phyloP scores from a whole-genome alignment of 2,113 vertebrate species.

The Willisornis vidua region DNA sequence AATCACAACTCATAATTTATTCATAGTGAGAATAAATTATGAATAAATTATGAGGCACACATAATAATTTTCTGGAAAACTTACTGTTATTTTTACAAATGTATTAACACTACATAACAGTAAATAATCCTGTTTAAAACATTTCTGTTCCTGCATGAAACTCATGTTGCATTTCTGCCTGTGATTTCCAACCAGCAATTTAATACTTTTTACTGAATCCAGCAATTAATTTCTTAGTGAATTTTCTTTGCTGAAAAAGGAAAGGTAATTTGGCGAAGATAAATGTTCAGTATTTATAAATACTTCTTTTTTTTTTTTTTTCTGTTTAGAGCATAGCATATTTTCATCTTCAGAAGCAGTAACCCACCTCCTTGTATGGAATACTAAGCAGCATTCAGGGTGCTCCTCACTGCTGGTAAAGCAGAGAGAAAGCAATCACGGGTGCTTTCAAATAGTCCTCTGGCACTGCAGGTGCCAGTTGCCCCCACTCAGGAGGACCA shows the following conservation, averaged over 20 bases:
- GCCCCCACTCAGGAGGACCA: background rate
- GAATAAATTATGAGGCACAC: background rate
- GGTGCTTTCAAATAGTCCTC: background rate
- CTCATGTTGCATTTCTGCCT: background rate
- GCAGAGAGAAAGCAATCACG: background rate
- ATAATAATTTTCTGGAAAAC: background rate
- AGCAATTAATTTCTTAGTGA: background rate
- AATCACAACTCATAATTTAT: too few species aligned
- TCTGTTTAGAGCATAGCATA: background rate
- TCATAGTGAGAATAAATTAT: too few species aligned
- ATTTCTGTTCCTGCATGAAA: background rate
- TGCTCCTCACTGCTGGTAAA: background rate
- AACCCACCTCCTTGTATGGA: background rate
- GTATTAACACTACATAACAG: background rate
- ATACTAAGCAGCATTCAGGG: background rate
- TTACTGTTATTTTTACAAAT: background rate
- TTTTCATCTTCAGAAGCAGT: background rate
- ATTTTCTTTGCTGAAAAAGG: background rate
- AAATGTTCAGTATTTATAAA: background rate
- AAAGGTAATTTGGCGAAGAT: background rate
- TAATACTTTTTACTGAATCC: background rate
- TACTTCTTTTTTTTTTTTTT: background rate
- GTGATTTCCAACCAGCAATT: background rate
- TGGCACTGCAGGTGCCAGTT: rapidly evolving
- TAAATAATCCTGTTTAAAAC: background rate